Evolutionary conservation across 2,113 vertebrate genomes (phyloP).

Genomic region (Micronisus gabar): DNA sequence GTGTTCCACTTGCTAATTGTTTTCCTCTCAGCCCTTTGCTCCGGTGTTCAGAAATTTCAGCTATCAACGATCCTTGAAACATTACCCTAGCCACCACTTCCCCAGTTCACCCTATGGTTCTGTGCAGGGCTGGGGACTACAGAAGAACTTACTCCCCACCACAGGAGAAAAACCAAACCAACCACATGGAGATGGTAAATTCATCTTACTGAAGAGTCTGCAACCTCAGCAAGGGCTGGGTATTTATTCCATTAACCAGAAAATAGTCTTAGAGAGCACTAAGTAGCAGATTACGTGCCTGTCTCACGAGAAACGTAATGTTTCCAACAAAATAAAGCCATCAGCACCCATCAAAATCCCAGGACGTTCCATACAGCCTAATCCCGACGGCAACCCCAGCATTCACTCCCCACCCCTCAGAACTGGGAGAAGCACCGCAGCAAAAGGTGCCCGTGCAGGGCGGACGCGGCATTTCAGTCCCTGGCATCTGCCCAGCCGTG

Average conservation of each 20-base stretch:
- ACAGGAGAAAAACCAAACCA: background rate
- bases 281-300: background rate
- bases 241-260: background rate
- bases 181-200: background rate
- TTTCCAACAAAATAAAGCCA: background rate
- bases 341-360: background rate
- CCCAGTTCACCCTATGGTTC: background rate
- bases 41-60: background rate
- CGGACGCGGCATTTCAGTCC: background rate
- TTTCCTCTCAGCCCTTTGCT: background rate
- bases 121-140: background rate
- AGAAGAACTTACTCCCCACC: background rate
- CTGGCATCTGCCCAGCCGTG: background rate
- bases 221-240: background rate
- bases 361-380: background rate
- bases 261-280: background rate
- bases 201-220: background rate
- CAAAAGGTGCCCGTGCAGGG: background rate
- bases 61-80: background rate
- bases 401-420: background rate
- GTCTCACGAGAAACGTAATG: background rate
- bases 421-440: background rate
- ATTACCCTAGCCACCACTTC: background rate
- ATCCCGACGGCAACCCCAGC: background rate
- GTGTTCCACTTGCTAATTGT: background rate